Conservation (phyloP, 2,113 vertebrate genomes). For the Dicrurus megarhynchus region DNA sequence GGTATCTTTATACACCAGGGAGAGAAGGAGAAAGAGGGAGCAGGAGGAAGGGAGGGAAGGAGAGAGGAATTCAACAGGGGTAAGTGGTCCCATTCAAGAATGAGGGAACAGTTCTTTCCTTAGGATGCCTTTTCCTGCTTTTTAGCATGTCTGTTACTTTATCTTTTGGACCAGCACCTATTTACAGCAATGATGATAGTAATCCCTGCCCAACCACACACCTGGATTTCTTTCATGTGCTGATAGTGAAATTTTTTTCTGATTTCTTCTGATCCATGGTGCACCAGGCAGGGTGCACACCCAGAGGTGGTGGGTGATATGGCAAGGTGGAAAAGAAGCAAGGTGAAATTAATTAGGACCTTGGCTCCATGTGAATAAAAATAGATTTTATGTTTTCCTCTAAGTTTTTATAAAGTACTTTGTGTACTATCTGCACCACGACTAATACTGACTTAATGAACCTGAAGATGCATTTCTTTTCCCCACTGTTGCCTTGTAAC, state of each 20-base stretch:
- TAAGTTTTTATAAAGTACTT: background rate
- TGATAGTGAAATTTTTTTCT: background rate
- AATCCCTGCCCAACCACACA: background rate
- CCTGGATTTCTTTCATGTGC: background rate
- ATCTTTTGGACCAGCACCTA: background rate
- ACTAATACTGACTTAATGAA: background rate
- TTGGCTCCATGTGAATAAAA: background rate
- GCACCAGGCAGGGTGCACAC: background rate
- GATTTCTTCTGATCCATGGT: background rate
- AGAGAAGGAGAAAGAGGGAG: background rate
- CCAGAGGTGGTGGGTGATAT: background rate
- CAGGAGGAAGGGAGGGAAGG: background rate
- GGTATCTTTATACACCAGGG: background rate
- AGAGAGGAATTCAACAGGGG: background rate
- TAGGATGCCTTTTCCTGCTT: background rate
- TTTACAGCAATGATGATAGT: background rate
- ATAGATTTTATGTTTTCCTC: background rate
- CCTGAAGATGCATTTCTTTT: background rate
- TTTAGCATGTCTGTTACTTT: background rate
- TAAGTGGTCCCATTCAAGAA: background rate
- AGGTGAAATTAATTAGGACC: background rate
- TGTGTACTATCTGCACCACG: accelerated
- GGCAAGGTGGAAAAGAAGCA: background rate
- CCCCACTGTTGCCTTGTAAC: background rate
- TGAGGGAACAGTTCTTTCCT: background rate